phyloP scores from a whole-genome alignment of 2,113 vertebrate genomes.

The Pelobates fuscus region DNA sequence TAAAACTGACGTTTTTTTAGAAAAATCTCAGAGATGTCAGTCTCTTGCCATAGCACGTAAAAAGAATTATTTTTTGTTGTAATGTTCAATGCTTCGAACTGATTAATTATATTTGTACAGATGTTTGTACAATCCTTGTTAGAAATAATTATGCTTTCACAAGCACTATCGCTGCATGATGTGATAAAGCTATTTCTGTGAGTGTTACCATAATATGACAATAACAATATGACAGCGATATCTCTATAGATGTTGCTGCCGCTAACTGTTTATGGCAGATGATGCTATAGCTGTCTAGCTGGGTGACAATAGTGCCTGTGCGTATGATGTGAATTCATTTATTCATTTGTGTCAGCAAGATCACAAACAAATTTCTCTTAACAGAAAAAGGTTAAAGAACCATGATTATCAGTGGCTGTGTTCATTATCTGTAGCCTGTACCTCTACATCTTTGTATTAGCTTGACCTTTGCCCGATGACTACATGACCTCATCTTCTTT shows the following conservation, averaged over 20 bases:
- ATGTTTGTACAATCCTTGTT: conserved; percentile 14
- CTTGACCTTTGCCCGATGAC: no score
- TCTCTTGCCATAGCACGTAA: neutral
- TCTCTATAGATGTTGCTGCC: neutral
- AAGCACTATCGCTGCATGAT: neutral
- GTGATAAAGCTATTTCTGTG: conserved; percentile 13
- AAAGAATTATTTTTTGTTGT: neutral
- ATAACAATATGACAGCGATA: conserved; percentile 26
- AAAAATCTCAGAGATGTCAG: neutral
- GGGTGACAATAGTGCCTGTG: neutral
- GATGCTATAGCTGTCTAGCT: neutral
- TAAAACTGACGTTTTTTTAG: neutral
- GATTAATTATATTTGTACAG: conserved; percentile 31
- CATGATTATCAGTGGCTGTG: neutral
- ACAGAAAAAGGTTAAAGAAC: neutral
- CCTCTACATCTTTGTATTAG: no score
- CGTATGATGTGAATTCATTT: neutral
- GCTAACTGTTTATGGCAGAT: neutral
- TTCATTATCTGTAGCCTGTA: neutral
- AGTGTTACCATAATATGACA: conserved; percentile 43
- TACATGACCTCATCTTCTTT: no score
- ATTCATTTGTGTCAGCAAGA: neutral
- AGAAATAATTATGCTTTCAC: neutral
- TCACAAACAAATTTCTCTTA: neutral
- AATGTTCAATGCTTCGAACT: neutral